phyloP scores from a whole-genome alignment of 1,140 invertebrate species.

The Hetaerina americana region DNA sequence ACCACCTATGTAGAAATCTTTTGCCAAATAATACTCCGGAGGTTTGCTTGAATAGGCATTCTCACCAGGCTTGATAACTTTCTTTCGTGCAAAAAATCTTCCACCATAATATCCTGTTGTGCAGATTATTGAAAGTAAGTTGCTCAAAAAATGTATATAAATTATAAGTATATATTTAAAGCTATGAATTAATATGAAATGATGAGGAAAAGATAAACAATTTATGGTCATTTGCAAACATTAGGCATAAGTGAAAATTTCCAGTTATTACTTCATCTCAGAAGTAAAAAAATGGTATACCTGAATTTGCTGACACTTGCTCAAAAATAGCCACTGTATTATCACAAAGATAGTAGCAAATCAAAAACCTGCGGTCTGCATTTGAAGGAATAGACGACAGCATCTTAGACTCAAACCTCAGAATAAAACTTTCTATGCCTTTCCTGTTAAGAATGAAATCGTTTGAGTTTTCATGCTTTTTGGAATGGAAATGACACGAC shows the following conservation, averaged over 20 bases:
- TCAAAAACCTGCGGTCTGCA: constrained; percentile 56
- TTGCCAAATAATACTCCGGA: constrained; percentile 55
- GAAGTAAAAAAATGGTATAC: constrained; percentile 33
- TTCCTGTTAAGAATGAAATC: constrained; percentile 30
- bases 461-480: not conserved
- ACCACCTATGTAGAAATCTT: constrained; percentile 71
- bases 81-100: constrained; percentile 49
- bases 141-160: too few species aligned
- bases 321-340: constrained; percentile 75
- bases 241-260: too few species aligned
- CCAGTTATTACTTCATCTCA: too few species aligned
- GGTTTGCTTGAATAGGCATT: constrained; percentile 44
- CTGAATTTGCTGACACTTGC: constrained; percentile 50
- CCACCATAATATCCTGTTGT: constrained; percentile 42
- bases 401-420: constrained; percentile 64
- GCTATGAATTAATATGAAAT: too few species aligned
- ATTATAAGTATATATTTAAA: not conserved
- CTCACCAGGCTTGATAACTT: constrained; percentile 60
- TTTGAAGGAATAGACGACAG: constrained; percentile 55
- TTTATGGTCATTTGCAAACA: too few species aligned
- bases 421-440: constrained; percentile 58
- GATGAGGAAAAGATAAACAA: too few species aligned
- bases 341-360: constrained; percentile 68
- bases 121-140: not conserved
- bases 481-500: constrained; percentile 12